Evolutionary conservation across 2,797 vertebrate species (phyloP), one percentile per base, ranked within the genome.

Genomic region (Echiichthys vipera): DNA sequence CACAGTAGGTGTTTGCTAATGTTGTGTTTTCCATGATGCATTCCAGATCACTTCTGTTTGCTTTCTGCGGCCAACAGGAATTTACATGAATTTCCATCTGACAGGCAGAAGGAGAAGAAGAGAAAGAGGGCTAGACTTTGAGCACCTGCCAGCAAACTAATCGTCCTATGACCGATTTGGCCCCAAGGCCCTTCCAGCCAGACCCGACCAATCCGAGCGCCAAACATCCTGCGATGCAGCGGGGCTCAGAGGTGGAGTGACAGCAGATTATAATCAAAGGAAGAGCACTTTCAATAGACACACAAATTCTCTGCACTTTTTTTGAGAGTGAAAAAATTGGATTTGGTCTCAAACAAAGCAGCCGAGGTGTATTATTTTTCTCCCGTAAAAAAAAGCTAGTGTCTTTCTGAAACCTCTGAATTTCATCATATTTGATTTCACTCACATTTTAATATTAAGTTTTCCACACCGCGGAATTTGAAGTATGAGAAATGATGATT

Each of bases 131-230:
- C 39, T 29, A 65, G 55, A 76, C 25, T 69, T 58, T 78, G 56
- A 74, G 67, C 14, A 71, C 37, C 68, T 70, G 84, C 83, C 87
- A 89, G 78, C 20, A 65, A 80, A 83, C 64, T 79, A 84, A 88
- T 89, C 70, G 25, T 40, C 24, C 64, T 68, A 22, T 77, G 77
- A 87, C 74, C 79, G 47, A 79, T 77, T 87, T 88, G 75, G 62
- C 80, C 71, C 55, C 15, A 0, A 67, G 70, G 53, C n/a, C 45
- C 34, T 3, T 76, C 40, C 50, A 49, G 66, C 17, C 58, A 27
- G 46, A 81, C 67, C 72, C 32, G 9, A 77, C 71, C 67, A 53
- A 78, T 85, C 61, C 4, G 2, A 70, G 50, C 34, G 30, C n/a
- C 54, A 78, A 78, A 71, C 56, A 78, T 81, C 71, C 65, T 54